A percentile compares a stretch with the other conserved stretches of the same genome.
Conservation (phyloP, 2,888 invertebrate genomes). For the Crossocerus cetratus region DNA sequence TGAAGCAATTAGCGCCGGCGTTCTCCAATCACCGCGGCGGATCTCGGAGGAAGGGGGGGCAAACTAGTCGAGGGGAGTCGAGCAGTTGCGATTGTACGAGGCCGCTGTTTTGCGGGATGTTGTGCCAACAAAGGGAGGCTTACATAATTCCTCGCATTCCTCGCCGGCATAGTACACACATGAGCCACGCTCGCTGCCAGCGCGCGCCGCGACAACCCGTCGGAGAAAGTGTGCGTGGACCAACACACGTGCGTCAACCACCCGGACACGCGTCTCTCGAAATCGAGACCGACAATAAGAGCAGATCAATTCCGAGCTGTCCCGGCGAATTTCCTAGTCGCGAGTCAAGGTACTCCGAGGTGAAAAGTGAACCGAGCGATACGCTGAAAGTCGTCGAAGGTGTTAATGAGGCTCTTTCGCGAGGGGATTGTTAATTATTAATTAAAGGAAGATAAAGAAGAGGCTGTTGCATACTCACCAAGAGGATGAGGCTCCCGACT, state of each 20-base stretch:
- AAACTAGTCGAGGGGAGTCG: slow-evolving; percentile 2
- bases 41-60: slow-evolving; percentile 22
- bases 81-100: slow-evolving; percentile 23
- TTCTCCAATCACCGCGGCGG: slow-evolving; percentile 1
- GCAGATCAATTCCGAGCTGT: neutral
- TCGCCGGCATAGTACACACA: slow-evolving; percentile 49
- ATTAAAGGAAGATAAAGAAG: too few relatives aligned
- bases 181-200: slow-evolving; percentile 44
- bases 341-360: too few relatives aligned
- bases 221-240: slow-evolving; percentile 55
- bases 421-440: too few relatives aligned
- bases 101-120: slow-evolving; percentile 37
- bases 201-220: slow-evolving; percentile 41
- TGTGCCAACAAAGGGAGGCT: slow-evolving; percentile 66
- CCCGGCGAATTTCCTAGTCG: too few relatives aligned
- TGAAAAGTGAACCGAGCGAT: too few relatives aligned
- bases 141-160: slow-evolving; percentile 67
- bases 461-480: slow-evolving; percentile 64
- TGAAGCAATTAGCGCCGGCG: too few relatives aligned
- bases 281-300: slow-evolving; percentile 14
- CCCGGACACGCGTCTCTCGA: slow-evolving; percentile 1
- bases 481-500: slow-evolving; percentile 65
- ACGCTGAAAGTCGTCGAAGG: too few relatives aligned
- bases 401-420: too few relatives aligned
- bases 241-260: neutral